Percentiles rank a stretch among this genome's conserved stretches.
phyloP scores from a whole-genome alignment of 2,888 invertebrate genomes.

The Ctena decussata region DNA sequence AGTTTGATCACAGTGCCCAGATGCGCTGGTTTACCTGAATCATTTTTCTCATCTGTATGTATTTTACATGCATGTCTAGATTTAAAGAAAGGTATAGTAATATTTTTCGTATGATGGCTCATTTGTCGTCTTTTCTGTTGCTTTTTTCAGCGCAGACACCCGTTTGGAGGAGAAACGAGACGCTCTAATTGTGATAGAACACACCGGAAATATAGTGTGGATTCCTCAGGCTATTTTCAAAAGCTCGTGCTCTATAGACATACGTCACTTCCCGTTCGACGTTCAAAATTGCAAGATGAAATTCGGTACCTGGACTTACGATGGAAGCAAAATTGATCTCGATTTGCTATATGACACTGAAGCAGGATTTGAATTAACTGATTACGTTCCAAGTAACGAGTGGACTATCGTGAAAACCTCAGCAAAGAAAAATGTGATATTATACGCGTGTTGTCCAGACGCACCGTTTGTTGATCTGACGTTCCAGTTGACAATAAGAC shows the following conservation, averaged over 20 bases:
- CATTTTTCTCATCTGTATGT: too few relatives aligned
- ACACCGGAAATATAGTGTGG: slow-evolving; percentile 83
- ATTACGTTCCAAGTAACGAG: slow-evolving; percentile 86
- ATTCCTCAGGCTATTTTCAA: slow-evolving; percentile 86
- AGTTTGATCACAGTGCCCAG: too few relatives aligned
- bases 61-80: too few relatives aligned
- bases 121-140: too few relatives aligned
- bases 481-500: slow-evolving; percentile 82
- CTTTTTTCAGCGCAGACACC: slow-evolving; percentile 85
- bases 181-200: slow-evolving; percentile 84
- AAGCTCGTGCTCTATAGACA: slow-evolving; percentile 86
- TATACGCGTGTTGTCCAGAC: slow-evolving; percentile 85
- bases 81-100: too few relatives aligned
- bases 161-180: slow-evolving; percentile 86
- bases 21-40: too few relatives aligned
- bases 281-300: slow-evolving; percentile 85
- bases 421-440: slow-evolving; percentile 82
- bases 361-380: slow-evolving; percentile 79
- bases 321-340: slow-evolving; percentile 84
- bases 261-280: slow-evolving; percentile 87
- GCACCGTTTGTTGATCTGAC: slow-evolving; percentile 85
- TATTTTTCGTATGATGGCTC: too few relatives aligned
- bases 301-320: slow-evolving; percentile 87
- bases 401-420: slow-evolving; percentile 85
- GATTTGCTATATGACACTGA: slow-evolving; percentile 64